Base-by-base conservation (phyloP, 1,140 invertebrate species). In the Lordiphosa mommai region DNA sequence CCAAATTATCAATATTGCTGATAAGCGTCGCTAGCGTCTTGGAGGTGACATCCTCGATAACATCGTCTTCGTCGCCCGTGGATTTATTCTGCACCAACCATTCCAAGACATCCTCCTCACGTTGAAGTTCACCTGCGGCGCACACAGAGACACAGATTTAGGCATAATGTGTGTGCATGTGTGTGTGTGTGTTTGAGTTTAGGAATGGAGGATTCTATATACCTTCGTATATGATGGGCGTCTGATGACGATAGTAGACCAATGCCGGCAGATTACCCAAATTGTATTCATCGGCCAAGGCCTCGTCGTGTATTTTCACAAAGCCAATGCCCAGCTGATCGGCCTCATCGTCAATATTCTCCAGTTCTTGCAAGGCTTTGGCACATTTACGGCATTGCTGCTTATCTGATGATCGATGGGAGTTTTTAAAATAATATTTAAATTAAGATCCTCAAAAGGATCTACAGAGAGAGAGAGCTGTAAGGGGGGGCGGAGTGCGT, bases 331-430 rank as follows among this genome's bases (percentile, higher is more conserved):
- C 96, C 56, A 98, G 91, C 87, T 97, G 95, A 90, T 97, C 96
- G n/a, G 96, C 96, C 89, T 98, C 96, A 86, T 97, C 96, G 86
- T 97, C 96, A 80, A 98, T 97, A 90, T 98, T 97, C 89, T 98
- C 97, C 88, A 98, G 89, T 90, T 97, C 95, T 90, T 95, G 93
- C 38, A 97, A 91, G 36, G 95, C 95, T 90, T 96, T 96, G 20
- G 95, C 93, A 86, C 95, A 97, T 90, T 96, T 96, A 88, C 96
- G 96, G 90, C 96, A 97, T 88, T 97, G 95, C 53, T 95, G 94
- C 89, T 97, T 97, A 90, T 97, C 96, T 98, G 76, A 68, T 53
- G 40, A 16, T 70, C 30, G 33, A 50, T 36, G 34, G 9, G 32
- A 40, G 7, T n/a, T 40, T n/a, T 23, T 49, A 43, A 27, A 43